Evolutionary conservation across 2,888 invertebrate species (phyloP).

Genomic region (Phytoseiulus persimilis): DNA sequence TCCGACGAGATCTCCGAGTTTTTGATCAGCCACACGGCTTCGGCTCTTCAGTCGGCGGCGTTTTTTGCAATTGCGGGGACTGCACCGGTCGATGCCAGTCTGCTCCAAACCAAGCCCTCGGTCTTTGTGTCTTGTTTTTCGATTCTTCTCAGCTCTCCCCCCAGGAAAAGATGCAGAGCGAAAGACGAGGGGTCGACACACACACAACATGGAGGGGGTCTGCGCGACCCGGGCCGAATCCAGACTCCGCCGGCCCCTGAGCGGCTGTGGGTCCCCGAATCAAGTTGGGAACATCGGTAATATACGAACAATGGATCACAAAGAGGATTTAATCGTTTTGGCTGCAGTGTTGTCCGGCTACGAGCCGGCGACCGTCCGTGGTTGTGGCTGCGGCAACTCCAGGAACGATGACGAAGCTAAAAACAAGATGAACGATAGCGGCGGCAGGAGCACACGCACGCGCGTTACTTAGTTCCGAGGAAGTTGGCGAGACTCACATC

Average conservation of each 20-base stretch:
- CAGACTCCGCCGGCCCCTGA: neutral
- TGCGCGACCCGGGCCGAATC: neutral
- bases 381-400: neutral
- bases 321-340: neutral
- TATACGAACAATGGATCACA: neutral
- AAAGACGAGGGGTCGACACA: no score
- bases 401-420: neutral
- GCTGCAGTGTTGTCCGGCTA: neutral
- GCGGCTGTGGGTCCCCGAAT: neutral
- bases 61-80: no score
- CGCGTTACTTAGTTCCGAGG: neutral
- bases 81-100: no score
- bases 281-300: neutral
- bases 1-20: no score
- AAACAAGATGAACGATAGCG: neutral
- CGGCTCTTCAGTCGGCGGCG: no score
- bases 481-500: neutral
- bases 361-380: neutral
- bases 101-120: no score
- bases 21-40: no score
- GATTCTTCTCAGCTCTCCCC: no score
- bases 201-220: no score
- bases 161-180: no score
- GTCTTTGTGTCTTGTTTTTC: no score
- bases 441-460: neutral